Conservation (phyloP, 2,113 vertebrate species). For the Malurus alboscapulatus region DNA sequence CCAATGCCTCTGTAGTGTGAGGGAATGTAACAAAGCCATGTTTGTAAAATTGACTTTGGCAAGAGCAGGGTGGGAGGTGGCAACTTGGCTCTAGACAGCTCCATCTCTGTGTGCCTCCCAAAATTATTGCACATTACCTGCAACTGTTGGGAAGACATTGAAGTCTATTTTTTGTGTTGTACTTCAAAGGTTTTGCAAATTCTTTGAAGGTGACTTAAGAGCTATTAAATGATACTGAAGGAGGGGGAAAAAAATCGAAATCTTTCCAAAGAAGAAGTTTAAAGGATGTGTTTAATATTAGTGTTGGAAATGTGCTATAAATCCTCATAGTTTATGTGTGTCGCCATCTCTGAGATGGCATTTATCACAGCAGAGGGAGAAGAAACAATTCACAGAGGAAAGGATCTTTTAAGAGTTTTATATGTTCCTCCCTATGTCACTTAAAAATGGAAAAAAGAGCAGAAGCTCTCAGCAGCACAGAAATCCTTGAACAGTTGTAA, state of each 20-base stretch:
- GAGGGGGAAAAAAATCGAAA: not conserved
- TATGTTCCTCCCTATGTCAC: not conserved
- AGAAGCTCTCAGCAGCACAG: not conserved
- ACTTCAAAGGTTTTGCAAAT: slow-evolving; percentile 56
- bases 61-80: not conserved
- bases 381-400: not conserved
- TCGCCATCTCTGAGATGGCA: not conserved
- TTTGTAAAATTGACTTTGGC: not conserved
- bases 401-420: not conserved
- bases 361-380: slow-evolving; percentile 14
- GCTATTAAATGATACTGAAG: slow-evolving; percentile 41
- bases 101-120: slow-evolving; percentile 1
- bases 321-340: not conserved
- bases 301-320: slow-evolving; percentile 12
- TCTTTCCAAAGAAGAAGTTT: slow-evolving; percentile 21
- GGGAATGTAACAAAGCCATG: not conserved
- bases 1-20: not conserved
- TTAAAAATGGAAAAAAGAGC: not conserved
- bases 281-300: slow-evolving; percentile 59
- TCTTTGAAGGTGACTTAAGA: slow-evolving; percentile 60
- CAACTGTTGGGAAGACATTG: slow-evolving; percentile 5
- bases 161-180: not conserved
- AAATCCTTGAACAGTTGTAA: not conserved
- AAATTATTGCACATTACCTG: slow-evolving; percentile 1
- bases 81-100: not conserved